Conservation (phyloP, 2,888 invertebrate genomes). For the Oeneis ivallda region DNA sequence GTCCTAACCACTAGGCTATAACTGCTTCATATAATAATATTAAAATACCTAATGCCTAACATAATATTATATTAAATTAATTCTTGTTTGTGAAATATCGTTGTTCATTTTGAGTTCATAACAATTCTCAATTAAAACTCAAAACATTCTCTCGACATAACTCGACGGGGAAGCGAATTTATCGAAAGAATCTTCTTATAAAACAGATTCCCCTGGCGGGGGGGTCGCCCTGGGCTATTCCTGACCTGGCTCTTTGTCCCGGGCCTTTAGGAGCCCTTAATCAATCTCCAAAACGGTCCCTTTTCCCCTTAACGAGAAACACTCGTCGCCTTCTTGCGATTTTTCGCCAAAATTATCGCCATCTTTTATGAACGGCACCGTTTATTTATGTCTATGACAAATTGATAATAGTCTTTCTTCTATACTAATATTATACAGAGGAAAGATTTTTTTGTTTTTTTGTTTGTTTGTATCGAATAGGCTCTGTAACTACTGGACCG, state of each 20-base stretch:
- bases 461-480: no score
- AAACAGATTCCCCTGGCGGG: constrained; percentile 42
- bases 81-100: no score
- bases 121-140: constrained; percentile 10
- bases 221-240: constrained; percentile 32
- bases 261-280: constrained; percentile 54
- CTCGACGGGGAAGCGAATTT: constrained; percentile 22
- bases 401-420: not conserved
- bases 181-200: constrained; percentile 32
- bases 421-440: not conserved
- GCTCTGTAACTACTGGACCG: no score
- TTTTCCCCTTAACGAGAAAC: constrained; percentile 58
- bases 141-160: constrained; percentile 9
- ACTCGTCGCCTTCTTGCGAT: constrained; percentile 47
- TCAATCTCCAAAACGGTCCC: constrained; percentile 56
- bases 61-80: no score
- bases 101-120: not conserved
- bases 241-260: constrained; percentile 42
- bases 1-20: no score
- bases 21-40: no score
- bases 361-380: constrained; percentile 1
- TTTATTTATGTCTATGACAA: constrained; percentile 4
- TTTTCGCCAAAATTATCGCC: constrained; percentile 21
- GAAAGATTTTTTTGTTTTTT: no score
- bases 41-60: no score